These are phyloP conservation scores for Drosophila prosaltans DNA, from an alignment of 1,140 invertebrate species.

Conservation along the genomic window DNA sequence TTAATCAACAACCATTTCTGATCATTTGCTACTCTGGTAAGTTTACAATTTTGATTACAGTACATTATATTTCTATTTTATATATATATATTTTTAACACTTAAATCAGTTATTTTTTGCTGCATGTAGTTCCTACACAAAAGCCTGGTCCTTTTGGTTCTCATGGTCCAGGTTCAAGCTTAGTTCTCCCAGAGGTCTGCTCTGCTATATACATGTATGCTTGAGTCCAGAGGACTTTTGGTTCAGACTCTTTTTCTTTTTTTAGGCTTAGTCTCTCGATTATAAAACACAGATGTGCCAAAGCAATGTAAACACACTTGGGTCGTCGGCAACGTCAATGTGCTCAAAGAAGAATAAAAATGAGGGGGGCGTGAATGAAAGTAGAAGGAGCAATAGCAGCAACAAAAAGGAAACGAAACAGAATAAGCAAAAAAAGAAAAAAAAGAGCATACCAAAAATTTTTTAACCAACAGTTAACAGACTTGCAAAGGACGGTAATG, in stretches of 20 bases:
- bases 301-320: constrained; percentile 57
- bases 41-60: background rate
- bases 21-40: background rate
- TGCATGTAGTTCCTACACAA: background rate
- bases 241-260: constrained; percentile 27
- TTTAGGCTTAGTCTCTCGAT: constrained; percentile 56
- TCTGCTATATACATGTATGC: constrained; percentile 13
- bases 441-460: constrained; percentile 43
- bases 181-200: constrained; percentile 13
- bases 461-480: constrained; percentile 61
- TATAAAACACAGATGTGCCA: constrained; percentile 77
- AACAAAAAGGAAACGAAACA: background rate
- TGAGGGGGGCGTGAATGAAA: constrained; percentile 3
- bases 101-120: background rate
- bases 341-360: constrained; percentile 23
- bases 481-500: constrained; percentile 31
- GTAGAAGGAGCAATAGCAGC: background rate
- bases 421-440: constrained; percentile 21
- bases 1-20: too few relatives aligned
- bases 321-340: constrained; percentile 35
- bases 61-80: background rate
- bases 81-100: too few relatives aligned
- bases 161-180: constrained; percentile 28
- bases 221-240: constrained; percentile 32
- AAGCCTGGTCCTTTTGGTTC: background rate